Base-by-base conservation (phyloP, 2,888 invertebrate genomes). In the Sarcophaga rosellei region DNA sequence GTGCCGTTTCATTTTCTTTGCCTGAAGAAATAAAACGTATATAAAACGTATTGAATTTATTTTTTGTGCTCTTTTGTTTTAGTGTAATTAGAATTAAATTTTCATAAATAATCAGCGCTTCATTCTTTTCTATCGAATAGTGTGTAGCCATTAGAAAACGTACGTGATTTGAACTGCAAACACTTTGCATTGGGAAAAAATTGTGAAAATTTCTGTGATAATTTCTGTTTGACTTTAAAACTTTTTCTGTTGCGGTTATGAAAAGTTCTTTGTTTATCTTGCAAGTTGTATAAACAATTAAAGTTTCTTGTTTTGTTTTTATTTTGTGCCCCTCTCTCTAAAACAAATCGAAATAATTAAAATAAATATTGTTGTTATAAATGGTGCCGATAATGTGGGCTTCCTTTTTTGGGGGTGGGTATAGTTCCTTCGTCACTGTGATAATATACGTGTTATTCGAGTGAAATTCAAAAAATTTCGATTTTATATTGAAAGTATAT, bases 231-330 rank as follows among this genome's bases (percentile, higher is more conserved):
- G 20, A 47, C 23, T 75, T 25, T 53, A 53, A 17, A 53, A 53
- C 12, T 12, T 45, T 74, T 65, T 74, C 4, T 25, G n/a, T 47
- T 47, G 61, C 25, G 21, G 62, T 35, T 70, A 23, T 15, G 53
- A 25, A 20, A 69, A 53, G 25, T 35, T 72, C 4, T 53, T 53
- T 53, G 35, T 72, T 72, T 72, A 72, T 35, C 10, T 59, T 12
- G 11, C 53, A 53, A 53, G 35, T 44, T 35, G 12, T 59, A 20
- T 72, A 72, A 72, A 72, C 59, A 72, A n/a, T 10, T 72, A 59
- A 53, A 53, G 15, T 53, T 53, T 53, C 4, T 53, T 47, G 4
- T 15, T 47, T 47, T 47, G 11, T 47, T 12, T 3, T 17, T 53
- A 12, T 53, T 53, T 53, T 53, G 15, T 12, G 53, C 25, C 3